These are phyloP conservation scores for Agriopis leucophaearia DNA, from an alignment of 2,888 invertebrate genomes.

Conservation along the genomic window DNA sequence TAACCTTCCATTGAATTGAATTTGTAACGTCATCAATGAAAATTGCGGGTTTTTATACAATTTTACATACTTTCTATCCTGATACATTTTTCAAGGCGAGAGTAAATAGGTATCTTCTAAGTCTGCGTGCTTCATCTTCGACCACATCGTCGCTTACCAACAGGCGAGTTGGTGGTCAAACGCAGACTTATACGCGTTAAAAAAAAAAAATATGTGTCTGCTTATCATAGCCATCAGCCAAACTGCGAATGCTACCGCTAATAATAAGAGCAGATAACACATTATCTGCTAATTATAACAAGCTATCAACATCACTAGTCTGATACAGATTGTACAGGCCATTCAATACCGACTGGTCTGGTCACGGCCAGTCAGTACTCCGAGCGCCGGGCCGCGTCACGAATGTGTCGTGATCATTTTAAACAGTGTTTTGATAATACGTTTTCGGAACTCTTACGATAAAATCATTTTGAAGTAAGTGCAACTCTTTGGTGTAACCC, in stretches of 20 bases:
- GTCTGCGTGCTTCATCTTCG: too few species aligned
- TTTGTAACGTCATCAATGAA: too few species aligned
- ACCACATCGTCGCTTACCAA: too few species aligned
- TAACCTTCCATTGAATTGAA: too few species aligned
- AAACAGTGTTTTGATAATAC: constrained; percentile 12
- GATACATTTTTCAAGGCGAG: too few species aligned
- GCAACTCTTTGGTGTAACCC: background rate
- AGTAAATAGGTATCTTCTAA: too few species aligned
- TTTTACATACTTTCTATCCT: too few species aligned
- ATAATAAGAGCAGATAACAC: background rate
- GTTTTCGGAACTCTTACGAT: constrained; percentile 5
- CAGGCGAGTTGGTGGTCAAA: too few species aligned
- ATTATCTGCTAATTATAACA: background rate
- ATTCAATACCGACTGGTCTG: constrained; percentile 1
- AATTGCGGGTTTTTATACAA: too few species aligned
- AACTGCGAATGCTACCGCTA: background rate
- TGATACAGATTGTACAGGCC: constrained; percentile 8
- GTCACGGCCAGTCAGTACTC: constrained; percentile 37
- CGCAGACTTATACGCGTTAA: too few species aligned
- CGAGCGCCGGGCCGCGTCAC: constrained; percentile 8
- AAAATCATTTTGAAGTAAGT: background rate
- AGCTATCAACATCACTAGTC: constrained; percentile 4
- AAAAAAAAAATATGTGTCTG: too few species aligned
- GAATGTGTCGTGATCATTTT: constrained; percentile 12
- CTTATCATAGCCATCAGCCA: too few species aligned